Evolutionary conservation across 2,888 invertebrate genomes (phyloP), one percentile per base, ranked within the genome.

Genomic region (Drosophila histrio): DNA sequence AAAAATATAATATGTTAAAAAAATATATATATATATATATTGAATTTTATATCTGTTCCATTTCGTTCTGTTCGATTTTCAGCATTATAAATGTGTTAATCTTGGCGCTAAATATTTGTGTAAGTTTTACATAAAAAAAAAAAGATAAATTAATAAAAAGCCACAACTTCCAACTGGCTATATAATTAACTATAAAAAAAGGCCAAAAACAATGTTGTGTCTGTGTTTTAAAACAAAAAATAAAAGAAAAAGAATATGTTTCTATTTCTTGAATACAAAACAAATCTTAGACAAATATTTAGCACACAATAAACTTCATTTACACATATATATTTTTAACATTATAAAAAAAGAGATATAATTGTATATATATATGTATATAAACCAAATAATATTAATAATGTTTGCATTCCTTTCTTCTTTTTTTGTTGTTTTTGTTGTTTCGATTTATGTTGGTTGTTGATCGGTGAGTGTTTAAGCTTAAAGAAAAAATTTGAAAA

Each of bases 401-500:
- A 4, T 32, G 38, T 77, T 36, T 9, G n/a, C 32, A 30, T 21
- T 9, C n/a, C 38, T 46, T 68, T 17, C 11, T 57, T 38, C 26
- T 21, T 36, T 47, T 44, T 49, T 39, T 11, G 5, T 46, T 28
- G 26, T 13, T 32, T 34, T 52, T 26, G 17, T 28, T 13, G 19
- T 30, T 28, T 58, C 36, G 17, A 43, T 73, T 56, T 50, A 53
- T 50, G 52, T 73, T 73, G 60, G 60, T 66, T 50, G 52, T 73
- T 73, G 60, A 66, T 66, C 56, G 56, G 54, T 75, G 62, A 62
- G 76, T 73, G 57, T 66, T 71, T 22, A 64, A 52, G 58, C 67
- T 67, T 77, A 67, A 52, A 21, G 34, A 15, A 46, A 64, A 53
- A 83, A 67, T 84, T 87, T 74, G 58, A 84, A 83, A 80, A 87